phyloP scores from a whole-genome alignment of 2,113 vertebrate species.

The Dromiciops gliroides region DNA sequence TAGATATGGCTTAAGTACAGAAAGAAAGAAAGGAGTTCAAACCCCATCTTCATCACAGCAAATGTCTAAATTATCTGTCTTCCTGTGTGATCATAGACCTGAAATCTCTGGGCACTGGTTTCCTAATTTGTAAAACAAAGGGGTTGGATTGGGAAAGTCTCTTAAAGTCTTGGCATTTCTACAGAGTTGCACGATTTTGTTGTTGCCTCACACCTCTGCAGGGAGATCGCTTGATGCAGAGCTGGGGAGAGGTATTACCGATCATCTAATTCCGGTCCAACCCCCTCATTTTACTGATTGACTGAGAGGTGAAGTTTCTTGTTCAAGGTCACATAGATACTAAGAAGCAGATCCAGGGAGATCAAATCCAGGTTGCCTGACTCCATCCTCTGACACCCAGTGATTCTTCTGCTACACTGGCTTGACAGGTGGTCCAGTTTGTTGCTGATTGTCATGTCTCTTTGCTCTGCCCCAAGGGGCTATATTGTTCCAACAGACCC shows the following conservation, averaged over 20 bases:
- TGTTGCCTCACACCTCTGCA: neutral
- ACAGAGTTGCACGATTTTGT: neutral
- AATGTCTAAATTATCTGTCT: neutral
- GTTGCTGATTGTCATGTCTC: neutral
- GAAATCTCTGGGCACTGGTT: neutral
- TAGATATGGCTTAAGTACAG: neutral
- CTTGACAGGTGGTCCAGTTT: neutral
- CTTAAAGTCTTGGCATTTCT: neutral
- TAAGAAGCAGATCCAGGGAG: neutral
- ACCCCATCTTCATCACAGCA: neutral
- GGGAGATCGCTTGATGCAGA: neutral
- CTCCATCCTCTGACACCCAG: neutral
- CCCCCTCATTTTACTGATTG: neutral
- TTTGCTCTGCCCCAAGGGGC: neutral
- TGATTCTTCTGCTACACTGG: neutral
- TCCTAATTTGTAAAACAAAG: neutral
- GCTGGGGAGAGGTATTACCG: neutral
- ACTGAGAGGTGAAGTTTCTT: neutral
- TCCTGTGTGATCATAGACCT: neutral
- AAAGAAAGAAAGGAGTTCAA: neutral
- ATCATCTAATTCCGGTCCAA: neutral
- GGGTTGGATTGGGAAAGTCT: neutral
- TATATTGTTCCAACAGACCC: neutral
- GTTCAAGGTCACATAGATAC: neutral
- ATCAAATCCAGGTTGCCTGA: neutral